Percentiles rank a stretch among this genome's conserved stretches.
phyloP scores from a whole-genome alignment of 1,140 invertebrate genomes.

The Solen grandis region DNA sequence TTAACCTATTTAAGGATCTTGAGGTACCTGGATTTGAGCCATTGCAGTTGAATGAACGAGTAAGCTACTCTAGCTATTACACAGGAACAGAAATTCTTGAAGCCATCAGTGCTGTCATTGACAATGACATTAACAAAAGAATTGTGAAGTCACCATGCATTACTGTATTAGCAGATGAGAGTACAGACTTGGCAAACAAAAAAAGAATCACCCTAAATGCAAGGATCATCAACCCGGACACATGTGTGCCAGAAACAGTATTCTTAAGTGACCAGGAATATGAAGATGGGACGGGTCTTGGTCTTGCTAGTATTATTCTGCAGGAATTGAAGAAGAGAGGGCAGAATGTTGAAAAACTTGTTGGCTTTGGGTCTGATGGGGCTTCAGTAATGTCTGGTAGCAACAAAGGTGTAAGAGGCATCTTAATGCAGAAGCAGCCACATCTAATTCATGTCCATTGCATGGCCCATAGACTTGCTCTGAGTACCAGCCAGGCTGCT shows the following conservation, averaged over 20 bases:
- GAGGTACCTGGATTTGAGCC: too few relatives aligned
- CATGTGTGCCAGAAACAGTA: not conserved
- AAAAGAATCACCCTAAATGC: too few relatives aligned
- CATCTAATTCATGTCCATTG: slow-evolving; percentile 15
- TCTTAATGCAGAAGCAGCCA: not conserved
- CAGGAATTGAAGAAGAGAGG: not conserved
- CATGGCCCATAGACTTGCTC: too few relatives aligned
- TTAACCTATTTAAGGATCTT: not conserved
- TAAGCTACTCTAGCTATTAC: not conserved
- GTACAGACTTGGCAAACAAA: too few relatives aligned
- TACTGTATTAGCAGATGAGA: not conserved
- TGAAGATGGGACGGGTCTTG: too few relatives aligned
- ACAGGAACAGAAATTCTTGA: not conserved
- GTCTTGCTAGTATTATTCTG: not conserved
- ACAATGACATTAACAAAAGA: not conserved
- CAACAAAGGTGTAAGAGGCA: not conserved
- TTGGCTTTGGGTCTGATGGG: too few relatives aligned
- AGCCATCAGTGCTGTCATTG: not conserved
- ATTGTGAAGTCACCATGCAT: not conserved
- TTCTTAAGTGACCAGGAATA: too few relatives aligned
- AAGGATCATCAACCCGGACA: too few relatives aligned
- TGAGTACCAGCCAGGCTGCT: too few relatives aligned
- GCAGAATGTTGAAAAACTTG: too few relatives aligned
- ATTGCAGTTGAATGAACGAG: too few relatives aligned
- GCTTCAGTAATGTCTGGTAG: slow-evolving; percentile 10